Evolutionary conservation across 2,888 invertebrate species (phyloP).

Genomic region (Hirtodrosophila confusa): DNA sequence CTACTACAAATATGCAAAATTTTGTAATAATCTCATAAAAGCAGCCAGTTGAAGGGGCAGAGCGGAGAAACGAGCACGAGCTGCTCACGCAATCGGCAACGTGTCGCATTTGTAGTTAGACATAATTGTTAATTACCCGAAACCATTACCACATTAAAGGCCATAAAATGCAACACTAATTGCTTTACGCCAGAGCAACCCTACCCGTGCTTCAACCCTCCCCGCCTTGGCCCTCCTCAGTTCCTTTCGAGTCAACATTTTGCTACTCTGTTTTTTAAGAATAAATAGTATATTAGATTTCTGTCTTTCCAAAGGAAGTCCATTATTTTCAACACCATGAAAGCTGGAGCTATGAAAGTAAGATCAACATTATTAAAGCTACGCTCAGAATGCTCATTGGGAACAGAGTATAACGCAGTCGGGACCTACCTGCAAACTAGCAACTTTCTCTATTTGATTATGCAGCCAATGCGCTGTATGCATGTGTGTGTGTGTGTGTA

Average conservation of each 20-base stretch:
- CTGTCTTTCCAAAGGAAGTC: no score
- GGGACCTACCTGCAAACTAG: no score
- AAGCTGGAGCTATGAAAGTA: no score
- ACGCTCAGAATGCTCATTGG: no score
- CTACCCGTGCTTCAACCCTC: background rate
- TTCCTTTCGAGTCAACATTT: constrained; percentile 49
- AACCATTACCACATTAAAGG: constrained; percentile 81
- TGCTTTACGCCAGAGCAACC: constrained; percentile 68
- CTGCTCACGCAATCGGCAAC: constrained; percentile 74
- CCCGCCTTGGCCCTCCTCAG: background rate
- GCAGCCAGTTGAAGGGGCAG: constrained; percentile 13
- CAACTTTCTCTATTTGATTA: constrained; percentile 66
- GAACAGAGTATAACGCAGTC: no score
- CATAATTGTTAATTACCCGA: constrained; percentile 80
- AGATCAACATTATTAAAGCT: no score
- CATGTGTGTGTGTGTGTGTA: constrained; percentile 21
- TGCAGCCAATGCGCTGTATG: constrained; percentile 50
- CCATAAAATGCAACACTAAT: constrained; percentile 81
- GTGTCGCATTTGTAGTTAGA: constrained; percentile 81
- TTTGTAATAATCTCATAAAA: constrained; percentile 64
- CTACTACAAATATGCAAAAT: constrained; percentile 75
- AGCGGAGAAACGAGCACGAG: background rate
- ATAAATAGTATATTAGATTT: no score
- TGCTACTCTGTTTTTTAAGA: no score
- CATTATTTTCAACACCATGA: no score